Percentiles rank a stretch among this genome's conserved stretches.
Conservation (phyloP, 2,113 vertebrate species). For the Eubucco bourcierii region DNA sequence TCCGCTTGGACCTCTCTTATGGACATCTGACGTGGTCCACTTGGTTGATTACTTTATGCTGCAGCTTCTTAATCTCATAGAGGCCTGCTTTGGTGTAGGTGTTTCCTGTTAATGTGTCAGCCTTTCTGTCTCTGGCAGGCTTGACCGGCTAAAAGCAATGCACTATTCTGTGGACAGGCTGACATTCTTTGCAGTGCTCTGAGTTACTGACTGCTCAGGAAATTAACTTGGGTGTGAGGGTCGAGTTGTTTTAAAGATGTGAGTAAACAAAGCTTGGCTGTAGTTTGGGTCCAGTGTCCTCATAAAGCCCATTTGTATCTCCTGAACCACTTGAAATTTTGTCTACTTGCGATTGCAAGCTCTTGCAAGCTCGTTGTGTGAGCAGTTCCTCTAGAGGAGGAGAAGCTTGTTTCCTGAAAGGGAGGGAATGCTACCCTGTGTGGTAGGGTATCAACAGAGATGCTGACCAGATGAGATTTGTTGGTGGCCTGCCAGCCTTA, state of each 20-base stretch:
- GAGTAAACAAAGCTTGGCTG: neutral
- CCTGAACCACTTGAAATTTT: neutral
- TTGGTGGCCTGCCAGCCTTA: neutral
- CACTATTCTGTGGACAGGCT: fast-evolving
- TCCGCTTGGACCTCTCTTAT: neutral
- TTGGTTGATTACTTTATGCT: neutral
- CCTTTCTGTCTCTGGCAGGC: neutral
- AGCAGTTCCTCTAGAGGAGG: neutral
- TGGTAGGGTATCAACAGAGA: neutral
- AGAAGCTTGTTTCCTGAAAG: neutral
- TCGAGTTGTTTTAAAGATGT: neutral
- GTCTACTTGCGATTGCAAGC: neutral
- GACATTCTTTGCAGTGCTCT: neutral
- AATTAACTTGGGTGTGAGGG: neutral
- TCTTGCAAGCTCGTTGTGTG: neutral
- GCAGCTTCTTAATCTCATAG: neutral
- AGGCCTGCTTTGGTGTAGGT: neutral
- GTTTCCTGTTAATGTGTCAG: neutral
- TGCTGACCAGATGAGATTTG: neutral
- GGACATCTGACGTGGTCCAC: neutral
- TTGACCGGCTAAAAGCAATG: neutral
- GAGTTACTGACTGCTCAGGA: neutral
- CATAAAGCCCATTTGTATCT: neutral
- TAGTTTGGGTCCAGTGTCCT: neutral
- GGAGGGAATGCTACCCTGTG: fast-evolving